Percentiles rank a stretch among this genome's conserved stretches.
Conservation (phyloP, 2,888 invertebrate genomes). For the Hypena proboscidalis region DNA sequence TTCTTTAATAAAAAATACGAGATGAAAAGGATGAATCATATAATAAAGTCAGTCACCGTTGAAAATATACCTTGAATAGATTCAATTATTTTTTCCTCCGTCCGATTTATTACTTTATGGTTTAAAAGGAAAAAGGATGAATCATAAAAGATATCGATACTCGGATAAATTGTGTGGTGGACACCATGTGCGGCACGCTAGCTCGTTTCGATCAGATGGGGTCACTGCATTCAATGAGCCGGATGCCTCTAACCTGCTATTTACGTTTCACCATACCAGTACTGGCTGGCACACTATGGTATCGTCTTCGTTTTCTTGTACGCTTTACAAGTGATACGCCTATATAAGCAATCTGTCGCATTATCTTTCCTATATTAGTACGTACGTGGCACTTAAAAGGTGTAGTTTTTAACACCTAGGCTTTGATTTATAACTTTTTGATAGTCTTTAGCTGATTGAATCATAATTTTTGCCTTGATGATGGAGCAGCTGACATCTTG, state of each 20-base stretch:
- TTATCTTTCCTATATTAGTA: conserved; percentile 24
- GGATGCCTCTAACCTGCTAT: conserved; percentile 83
- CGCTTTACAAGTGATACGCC: conserved; percentile 46
- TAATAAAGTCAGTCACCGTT: too few relatives aligned
- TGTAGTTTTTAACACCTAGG: too few relatives aligned
- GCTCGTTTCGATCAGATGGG: conserved; percentile 80
- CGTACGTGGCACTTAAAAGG: conserved; percentile 25
- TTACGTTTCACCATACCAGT: conserved; percentile 81
- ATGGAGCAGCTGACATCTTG: too few relatives aligned
- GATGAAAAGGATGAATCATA: too few relatives aligned
- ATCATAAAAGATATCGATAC: conserved; percentile 23
- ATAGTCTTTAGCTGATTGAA: background rate
- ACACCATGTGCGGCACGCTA: conserved; percentile 61
- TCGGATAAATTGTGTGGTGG: conserved; percentile 44
- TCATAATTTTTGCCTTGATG: background rate
- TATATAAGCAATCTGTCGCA: conserved; percentile 45
- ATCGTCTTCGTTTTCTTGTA: conserved; percentile 69
- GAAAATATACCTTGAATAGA: too few relatives aligned
- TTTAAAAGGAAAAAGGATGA: conserved; percentile 6
- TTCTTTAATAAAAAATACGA: too few relatives aligned
- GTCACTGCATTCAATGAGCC: conserved; percentile 84
- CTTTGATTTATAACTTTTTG: conserved; percentile 9
- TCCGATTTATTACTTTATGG: background rate
- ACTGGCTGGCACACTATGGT: conserved; percentile 80
- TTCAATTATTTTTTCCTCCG: too few relatives aligned